These are phyloP conservation scores for Gymnorhina tibicen DNA, from an alignment of 2,113 vertebrate species.

Conservation along the genomic window DNA sequence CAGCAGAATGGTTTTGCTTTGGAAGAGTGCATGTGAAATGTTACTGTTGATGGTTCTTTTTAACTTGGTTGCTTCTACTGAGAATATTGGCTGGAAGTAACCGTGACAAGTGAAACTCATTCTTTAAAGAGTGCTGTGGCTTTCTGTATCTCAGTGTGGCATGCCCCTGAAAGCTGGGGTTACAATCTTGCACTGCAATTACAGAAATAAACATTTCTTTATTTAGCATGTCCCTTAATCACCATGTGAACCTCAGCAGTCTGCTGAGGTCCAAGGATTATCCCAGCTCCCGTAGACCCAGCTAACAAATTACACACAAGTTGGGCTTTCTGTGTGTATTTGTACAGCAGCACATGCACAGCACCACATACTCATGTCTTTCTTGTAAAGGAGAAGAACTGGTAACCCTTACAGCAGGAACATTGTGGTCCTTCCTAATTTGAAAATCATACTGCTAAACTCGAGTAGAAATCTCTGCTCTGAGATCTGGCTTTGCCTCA, in stretches of 20 bases:
- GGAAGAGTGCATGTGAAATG: not conserved
- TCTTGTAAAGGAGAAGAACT: not conserved
- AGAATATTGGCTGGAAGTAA: not conserved
- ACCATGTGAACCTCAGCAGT: not conserved
- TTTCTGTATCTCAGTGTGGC: not conserved
- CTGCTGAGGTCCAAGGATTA: not conserved
- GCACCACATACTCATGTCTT: fast-evolving
- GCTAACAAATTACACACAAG: no score
- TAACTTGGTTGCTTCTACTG: not conserved
- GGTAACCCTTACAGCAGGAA: not conserved
- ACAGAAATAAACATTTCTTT: not conserved
- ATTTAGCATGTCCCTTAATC: not conserved
- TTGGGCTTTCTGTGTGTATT: not conserved
- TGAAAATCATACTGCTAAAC: not conserved
- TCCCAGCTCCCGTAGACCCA: not conserved
- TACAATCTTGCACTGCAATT: not conserved
- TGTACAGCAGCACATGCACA: not conserved
- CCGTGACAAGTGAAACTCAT: not conserved
- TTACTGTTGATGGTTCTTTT: not conserved
- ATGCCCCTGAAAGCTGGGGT: not conserved
- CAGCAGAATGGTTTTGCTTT: not conserved
- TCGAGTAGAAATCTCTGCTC: not conserved
- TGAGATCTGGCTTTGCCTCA: not conserved
- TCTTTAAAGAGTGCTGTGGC: not conserved
- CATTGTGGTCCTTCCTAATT: not conserved